Conservation (phyloP, 2,113 vertebrate species). For the Epinephelus lanceolatus region DNA sequence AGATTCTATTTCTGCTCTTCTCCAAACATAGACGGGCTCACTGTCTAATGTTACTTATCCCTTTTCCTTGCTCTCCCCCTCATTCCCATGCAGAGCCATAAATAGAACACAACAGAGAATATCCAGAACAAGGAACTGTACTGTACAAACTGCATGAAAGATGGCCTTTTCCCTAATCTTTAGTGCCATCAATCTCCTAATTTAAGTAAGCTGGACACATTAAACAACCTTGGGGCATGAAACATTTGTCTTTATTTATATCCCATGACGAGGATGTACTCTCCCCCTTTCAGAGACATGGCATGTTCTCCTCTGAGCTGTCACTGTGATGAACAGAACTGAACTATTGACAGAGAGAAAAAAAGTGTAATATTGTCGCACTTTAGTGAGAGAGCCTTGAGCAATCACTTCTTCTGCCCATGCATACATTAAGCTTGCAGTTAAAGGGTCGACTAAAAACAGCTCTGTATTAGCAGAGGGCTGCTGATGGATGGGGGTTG, state of each 20-base stretch:
- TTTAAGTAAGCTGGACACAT: constrained; percentile 52
- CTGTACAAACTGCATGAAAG: constrained; percentile 58
- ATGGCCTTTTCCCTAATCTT: constrained; percentile 60
- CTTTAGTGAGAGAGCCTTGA: background rate
- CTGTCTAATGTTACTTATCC: constrained; percentile 78
- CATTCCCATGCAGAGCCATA: constrained; percentile 77
- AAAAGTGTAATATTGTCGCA: background rate
- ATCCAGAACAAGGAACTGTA: constrained; percentile 73
- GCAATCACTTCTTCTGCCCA: background rate
- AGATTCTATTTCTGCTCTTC: constrained; percentile 77
- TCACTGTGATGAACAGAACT: constrained; percentile 13
- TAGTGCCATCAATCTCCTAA: constrained; percentile 54
- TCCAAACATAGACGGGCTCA: constrained; percentile 75
- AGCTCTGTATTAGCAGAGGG: constrained; percentile 27
- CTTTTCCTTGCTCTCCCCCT: constrained; percentile 69
- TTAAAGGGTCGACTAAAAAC: background rate
- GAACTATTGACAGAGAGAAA: constrained; percentile 18
- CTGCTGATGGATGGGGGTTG: constrained; percentile 30
- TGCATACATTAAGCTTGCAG: constrained; percentile 34
- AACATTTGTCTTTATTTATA: constrained; percentile 62
- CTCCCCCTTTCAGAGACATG: constrained; percentile 21
- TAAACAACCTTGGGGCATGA: constrained; percentile 30
- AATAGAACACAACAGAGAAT: constrained; percentile 78
- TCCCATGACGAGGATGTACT: constrained; percentile 36
- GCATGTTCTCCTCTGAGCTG: constrained; percentile 4